These are phyloP conservation scores for Amphiprion percula DNA, from an alignment of 2,113 vertebrate genomes.

Conservation along the genomic window DNA sequence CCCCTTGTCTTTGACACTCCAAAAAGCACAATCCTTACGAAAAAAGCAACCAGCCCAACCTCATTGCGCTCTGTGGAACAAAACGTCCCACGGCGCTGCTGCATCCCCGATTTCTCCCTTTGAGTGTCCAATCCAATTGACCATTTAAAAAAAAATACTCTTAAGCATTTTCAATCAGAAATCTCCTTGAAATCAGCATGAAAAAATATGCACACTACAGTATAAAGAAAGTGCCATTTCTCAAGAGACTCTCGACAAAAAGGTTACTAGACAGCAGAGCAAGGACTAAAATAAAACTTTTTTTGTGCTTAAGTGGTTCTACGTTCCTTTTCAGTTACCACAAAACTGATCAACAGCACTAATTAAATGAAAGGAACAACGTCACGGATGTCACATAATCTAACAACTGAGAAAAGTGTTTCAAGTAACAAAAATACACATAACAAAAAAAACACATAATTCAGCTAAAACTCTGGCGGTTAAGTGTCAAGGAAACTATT, in stretches of 20 bases:
- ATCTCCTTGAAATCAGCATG: slow-evolving; percentile 26
- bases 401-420: neutral
- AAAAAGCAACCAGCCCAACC: slow-evolving; percentile 34
- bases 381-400: neutral
- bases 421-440: neutral
- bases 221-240: neutral
- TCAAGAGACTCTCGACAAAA: slow-evolving; percentile 3
- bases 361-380: slow-evolving; percentile 2
- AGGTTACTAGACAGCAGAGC: neutral
- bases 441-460: slow-evolving; percentile 8
- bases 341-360: slow-evolving; percentile 18
- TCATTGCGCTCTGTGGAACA: slow-evolving; percentile 54
- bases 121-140: slow-evolving; percentile 65
- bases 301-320: neutral
- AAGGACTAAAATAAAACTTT: neutral
- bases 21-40: slow-evolving; percentile 60
- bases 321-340: slow-evolving; percentile 9
- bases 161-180: slow-evolving; percentile 38
- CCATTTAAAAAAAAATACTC: slow-evolving; percentile 10
- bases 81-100: slow-evolving; percentile 46
- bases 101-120: slow-evolving; percentile 48
- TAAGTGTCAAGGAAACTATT: neutral
- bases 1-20: slow-evolving; percentile 68
- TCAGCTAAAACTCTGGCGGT: neutral
- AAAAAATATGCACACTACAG: slow-evolving; percentile 1